A percentile compares a stretch with the other conserved stretches of the same genome.
phyloP scores from a whole-genome alignment of 2,113 vertebrate species.

The Bostrychus sinensis region DNA sequence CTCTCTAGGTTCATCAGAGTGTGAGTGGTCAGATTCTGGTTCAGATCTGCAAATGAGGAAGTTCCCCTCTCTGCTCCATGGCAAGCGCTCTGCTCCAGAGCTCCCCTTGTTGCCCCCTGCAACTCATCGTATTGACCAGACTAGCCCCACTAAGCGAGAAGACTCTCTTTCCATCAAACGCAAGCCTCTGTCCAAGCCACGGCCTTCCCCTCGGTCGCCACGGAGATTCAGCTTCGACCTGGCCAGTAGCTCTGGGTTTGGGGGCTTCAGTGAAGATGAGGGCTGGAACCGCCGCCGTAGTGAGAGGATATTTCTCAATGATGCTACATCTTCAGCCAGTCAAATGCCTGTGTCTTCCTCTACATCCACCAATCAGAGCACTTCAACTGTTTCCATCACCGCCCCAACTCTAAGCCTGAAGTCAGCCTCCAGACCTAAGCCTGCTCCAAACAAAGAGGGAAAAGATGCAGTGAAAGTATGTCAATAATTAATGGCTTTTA shows the following conservation, averaged over 20 bases:
- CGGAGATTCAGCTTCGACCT: constrained; percentile 88
- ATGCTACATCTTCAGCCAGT: constrained; percentile 78
- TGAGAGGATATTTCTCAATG: constrained; percentile 95
- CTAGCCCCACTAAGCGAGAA: constrained; percentile 79
- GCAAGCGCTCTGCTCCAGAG: constrained; percentile 87
- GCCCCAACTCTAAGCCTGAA: constrained; percentile 75
- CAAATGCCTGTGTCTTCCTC: constrained; percentile 63
- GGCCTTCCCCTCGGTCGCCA: constrained; percentile 81
- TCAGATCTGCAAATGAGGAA: constrained; percentile 88
- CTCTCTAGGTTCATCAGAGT: constrained; percentile 87
- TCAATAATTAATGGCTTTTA: constrained; percentile 41
- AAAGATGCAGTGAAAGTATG: constrained; percentile 77
- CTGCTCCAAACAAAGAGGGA: constrained; percentile 81
- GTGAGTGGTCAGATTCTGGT: constrained; percentile 93
- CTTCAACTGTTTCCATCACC: constrained; percentile 17
- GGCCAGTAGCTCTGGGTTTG: constrained; percentile 55
- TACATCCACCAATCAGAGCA: constrained; percentile 55
- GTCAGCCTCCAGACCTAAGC: constrained; percentile 79
- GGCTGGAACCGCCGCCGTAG: constrained; percentile 92
- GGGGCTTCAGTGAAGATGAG: constrained; percentile 88
- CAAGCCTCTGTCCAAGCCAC: constrained; percentile 82
- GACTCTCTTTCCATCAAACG: constrained; percentile 84
- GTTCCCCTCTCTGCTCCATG: constrained; percentile 84
- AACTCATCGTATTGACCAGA: constrained; percentile 58
- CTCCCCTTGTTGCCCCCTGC: constrained; percentile 65